phyloP scores from a whole-genome alignment of 2,888 invertebrate species.

The Calameuta filiformis region DNA sequence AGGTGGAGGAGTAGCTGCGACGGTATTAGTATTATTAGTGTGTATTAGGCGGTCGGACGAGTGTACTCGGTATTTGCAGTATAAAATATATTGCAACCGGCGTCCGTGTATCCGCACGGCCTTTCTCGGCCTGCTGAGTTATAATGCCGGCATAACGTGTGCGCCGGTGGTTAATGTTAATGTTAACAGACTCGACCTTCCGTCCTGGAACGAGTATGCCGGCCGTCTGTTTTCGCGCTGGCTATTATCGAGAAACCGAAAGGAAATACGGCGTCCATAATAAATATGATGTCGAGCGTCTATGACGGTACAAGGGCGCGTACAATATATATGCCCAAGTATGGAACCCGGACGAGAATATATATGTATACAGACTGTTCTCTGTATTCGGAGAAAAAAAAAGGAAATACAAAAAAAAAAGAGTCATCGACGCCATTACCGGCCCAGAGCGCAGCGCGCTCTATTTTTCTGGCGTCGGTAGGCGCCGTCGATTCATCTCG shows the following conservation, averaged over 20 bases:
- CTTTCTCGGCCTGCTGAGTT: not conserved
- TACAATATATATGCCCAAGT: not conserved
- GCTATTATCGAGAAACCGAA: not conserved
- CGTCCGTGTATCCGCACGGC: not conserved
- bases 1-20: not conserved
- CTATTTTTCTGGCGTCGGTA: not conserved
- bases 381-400: not conserved
- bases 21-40: not conserved
- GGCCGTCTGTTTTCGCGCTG: not conserved
- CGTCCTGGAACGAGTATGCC: not conserved
- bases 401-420: not conserved
- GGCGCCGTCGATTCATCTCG: conserved; percentile 5
- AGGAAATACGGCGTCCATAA: not conserved
- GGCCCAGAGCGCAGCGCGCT: not conserved
- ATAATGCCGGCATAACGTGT: not conserved
- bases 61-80: not conserved
- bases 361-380: not conserved
- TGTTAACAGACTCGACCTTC: not conserved
- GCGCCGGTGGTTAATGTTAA: not conserved
- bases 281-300: not conserved
- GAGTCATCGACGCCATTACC: not conserved
- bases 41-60: not conserved
- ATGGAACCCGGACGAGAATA: not conserved
- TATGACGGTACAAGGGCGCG: not conserved
- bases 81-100: not conserved